phyloP scores from a whole-genome alignment of 1,140 invertebrate genomes.

The Campoletis sonorensis region DNA sequence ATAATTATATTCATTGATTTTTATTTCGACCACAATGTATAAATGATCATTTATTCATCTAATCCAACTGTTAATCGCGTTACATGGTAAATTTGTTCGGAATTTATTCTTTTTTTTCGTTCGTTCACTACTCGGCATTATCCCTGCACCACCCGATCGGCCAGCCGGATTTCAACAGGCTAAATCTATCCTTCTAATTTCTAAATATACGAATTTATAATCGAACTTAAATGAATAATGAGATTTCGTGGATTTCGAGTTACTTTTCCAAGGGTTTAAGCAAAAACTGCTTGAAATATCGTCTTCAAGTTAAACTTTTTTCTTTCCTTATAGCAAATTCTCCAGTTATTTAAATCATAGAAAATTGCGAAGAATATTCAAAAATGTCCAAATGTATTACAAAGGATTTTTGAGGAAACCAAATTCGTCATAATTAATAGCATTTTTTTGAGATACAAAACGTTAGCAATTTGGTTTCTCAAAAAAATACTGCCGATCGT shows the following conservation, averaged over 20 bases:
- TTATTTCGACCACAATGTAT: slow-evolving; percentile 68
- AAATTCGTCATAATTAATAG: too few relatives aligned
- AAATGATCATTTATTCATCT: slow-evolving; percentile 61
- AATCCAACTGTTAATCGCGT: slow-evolving; percentile 68
- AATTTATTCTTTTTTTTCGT: slow-evolving; percentile 29
- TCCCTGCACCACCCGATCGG: background rate
- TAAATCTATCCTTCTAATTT: slow-evolving; percentile 4
- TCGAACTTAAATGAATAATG: background rate
- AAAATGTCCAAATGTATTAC: too few relatives aligned
- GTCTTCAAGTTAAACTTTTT: too few relatives aligned
- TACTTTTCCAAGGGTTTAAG: background rate
- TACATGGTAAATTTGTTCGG: slow-evolving; percentile 67
- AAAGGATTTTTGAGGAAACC: too few relatives aligned
- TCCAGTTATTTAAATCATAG: too few relatives aligned
- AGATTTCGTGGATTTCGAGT: background rate
- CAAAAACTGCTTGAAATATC: too few relatives aligned
- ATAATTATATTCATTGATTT: slow-evolving; percentile 60
- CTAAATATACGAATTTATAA: background rate
- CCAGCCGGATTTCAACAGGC: background rate
- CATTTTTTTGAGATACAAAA: too few relatives aligned
- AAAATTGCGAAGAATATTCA: too few relatives aligned
- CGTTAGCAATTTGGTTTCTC: too few relatives aligned
- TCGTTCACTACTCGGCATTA: slow-evolving; percentile 1
- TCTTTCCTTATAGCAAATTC: too few relatives aligned
- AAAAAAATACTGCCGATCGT: too few relatives aligned